Conservation (phyloP, 1,140 invertebrate species). For the Saxidomus purpurata region DNA sequence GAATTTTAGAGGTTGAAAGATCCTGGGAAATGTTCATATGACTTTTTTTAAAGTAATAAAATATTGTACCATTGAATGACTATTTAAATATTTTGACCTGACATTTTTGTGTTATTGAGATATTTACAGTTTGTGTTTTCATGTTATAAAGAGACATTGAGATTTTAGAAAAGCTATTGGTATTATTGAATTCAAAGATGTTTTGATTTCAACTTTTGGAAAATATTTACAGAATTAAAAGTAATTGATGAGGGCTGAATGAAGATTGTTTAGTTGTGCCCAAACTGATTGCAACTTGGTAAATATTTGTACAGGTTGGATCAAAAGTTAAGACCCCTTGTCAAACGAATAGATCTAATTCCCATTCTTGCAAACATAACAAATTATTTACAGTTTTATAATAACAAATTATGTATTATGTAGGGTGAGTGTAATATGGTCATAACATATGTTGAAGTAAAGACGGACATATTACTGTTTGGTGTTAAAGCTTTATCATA, state of each 20-base stretch:
- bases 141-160: conserved; percentile 4
- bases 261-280: not conserved
- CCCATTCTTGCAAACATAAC: not conserved
- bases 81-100: not conserved
- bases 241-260: not conserved
- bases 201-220: not conserved
- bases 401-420: too few species aligned
- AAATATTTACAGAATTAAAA: conserved; percentile 1
- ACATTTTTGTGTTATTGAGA: not conserved
- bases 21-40: not conserved
- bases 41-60: not conserved
- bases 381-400: not conserved
- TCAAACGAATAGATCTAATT: not conserved
- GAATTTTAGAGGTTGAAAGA: not conserved
- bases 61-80: not conserved
- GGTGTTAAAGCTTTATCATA: too few species aligned
- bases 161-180: not conserved
- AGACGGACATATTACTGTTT: too few species aligned
- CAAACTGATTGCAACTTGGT: not conserved
- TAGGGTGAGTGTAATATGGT: too few species aligned
- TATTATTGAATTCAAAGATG: not conserved
- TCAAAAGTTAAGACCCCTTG: conserved; percentile 43
- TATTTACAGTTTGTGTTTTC: not conserved
- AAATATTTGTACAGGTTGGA: conserved; percentile 26
- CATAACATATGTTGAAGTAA: too few species aligned